Evolutionary conservation across 1,140 invertebrate species (phyloP).

Genomic region (Maconellicoccus hirsutus): DNA sequence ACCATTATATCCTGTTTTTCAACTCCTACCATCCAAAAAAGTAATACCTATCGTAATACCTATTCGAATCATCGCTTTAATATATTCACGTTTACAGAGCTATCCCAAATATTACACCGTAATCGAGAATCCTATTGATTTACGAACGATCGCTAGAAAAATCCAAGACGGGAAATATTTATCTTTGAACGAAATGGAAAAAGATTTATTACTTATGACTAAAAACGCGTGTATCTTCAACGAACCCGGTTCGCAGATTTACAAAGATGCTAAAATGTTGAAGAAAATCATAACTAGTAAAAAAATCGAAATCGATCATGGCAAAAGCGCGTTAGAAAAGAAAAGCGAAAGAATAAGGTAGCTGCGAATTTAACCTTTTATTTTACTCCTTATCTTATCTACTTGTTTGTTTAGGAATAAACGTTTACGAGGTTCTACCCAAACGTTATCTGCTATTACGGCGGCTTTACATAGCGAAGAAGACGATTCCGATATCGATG

Average conservation of each 20-base stretch:
- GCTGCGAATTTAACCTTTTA: background rate
- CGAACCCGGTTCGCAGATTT: slow-evolving; percentile 91
- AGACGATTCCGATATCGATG: slow-evolving; percentile 42
- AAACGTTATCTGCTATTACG: slow-evolving; percentile 43
- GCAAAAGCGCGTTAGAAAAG: slow-evolving; percentile 29
- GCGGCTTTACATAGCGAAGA: slow-evolving; percentile 46
- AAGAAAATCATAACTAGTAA: slow-evolving; percentile 60
- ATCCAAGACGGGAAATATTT: slow-evolving; percentile 74
- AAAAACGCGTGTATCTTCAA: slow-evolving; percentile 94
- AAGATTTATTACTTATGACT: slow-evolving; percentile 81
- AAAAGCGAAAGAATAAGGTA: slow-evolving; percentile 29
- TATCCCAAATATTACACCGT: slow-evolving; percentile 97
- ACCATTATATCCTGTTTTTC: slow-evolving; percentile 69
- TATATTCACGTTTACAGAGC: slow-evolving; percentile 41
- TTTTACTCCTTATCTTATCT: background rate
- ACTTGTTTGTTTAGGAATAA: slow-evolving; percentile 33
- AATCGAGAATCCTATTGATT: slow-evolving; percentile 89
- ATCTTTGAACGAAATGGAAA: slow-evolving; percentile 69
- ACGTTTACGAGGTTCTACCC: slow-evolving; percentile 34
- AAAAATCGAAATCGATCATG: slow-evolving; percentile 53
- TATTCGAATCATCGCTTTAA: slow-evolving; percentile 20
- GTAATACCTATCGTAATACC: slow-evolving; percentile 24
- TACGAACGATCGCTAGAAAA: slow-evolving; percentile 83
- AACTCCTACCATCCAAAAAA: slow-evolving; percentile 78
- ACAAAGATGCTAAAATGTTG: slow-evolving; percentile 84